Percentiles rank a stretch among this genome's conserved stretches.
These are phyloP conservation scores for Phenganax marumi DNA, from an alignment of 92 coral and sea anemone genomes.

Conservation along the genomic window DNA sequence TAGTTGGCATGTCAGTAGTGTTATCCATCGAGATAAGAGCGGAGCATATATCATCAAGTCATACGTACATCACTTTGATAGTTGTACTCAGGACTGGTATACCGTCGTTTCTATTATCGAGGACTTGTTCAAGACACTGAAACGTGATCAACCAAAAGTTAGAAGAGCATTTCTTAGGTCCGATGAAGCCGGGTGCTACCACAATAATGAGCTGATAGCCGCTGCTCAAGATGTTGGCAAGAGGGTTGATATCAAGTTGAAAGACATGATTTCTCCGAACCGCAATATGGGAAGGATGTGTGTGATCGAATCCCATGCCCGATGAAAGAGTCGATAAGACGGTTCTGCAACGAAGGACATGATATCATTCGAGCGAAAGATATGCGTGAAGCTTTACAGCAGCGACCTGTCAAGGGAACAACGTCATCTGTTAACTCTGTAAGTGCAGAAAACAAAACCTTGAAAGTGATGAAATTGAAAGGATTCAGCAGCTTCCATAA, in stretches of 20 bases:
- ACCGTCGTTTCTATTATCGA: conserved; percentile 69
- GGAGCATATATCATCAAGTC: conserved; percentile 58
- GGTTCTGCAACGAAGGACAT: conserved; percentile 71
- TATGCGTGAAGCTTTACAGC: conserved; percentile 66
- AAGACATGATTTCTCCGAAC: conserved; percentile 68
- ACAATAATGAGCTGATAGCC: conserved; percentile 61
- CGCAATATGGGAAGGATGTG: conserved; percentile 70
- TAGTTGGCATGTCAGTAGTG: conserved; percentile 71
- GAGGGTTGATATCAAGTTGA: conserved; percentile 61
- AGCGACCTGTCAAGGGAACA: conserved; percentile 75
- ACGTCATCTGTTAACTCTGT: conserved; percentile 62
- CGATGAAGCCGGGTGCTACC: conserved; percentile 72
- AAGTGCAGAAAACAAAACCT: conserved; percentile 48
- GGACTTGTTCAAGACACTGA: conserved; percentile 61
- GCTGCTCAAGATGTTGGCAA: conserved; percentile 58
- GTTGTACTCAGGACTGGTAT: conserved; percentile 75
- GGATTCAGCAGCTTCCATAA: conserved; percentile 62
- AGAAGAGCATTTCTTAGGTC: conserved; percentile 63
- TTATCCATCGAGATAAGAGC: conserved; percentile 46
- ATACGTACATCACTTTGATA: conserved; percentile 70
- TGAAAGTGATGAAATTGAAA: conserved; percentile 49
- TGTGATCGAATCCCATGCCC: conserved; percentile 71
- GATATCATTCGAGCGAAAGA: conserved; percentile 66
- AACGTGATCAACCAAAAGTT: conserved; percentile 53
- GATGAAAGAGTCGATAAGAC: conserved; percentile 67